Conservation (phyloP, 1,140 invertebrate species). For the Diachasmimorpha longicaudata region DNA sequence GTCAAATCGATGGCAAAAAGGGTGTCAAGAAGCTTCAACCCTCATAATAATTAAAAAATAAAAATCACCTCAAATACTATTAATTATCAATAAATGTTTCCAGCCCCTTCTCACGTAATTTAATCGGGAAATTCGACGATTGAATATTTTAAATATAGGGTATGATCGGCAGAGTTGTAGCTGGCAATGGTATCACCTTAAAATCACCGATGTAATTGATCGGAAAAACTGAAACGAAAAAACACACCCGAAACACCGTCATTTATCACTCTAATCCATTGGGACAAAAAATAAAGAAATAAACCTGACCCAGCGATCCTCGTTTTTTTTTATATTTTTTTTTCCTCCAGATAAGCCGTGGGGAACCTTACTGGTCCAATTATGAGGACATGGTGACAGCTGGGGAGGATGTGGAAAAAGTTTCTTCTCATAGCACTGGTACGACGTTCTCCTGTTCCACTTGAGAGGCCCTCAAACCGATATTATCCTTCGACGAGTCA, state of each 20-base stretch:
- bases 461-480: not conserved
- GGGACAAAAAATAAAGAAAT: not conserved
- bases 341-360: not conserved
- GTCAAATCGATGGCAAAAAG: no score
- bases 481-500: slow-evolving; percentile 1
- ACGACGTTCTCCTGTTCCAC: not conserved
- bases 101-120: no score
- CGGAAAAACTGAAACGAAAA: not conserved
- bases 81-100: no score
- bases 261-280: not conserved
- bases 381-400: slow-evolving; percentile 12
- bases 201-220: not conserved
- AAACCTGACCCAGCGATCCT: not conserved
- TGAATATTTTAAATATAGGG: no score
- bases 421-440: not conserved
- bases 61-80: no score
- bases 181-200: not conserved
- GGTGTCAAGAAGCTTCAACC: no score
- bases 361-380: not conserved
- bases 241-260: not conserved
- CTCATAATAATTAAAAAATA: no score
- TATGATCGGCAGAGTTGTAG: no score
- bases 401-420: not conserved
- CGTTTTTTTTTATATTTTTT: not conserved
- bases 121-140: no score